Evolutionary conservation across 2,888 invertebrate species (phyloP).

Genomic region (Cartodere bifasciata): DNA sequence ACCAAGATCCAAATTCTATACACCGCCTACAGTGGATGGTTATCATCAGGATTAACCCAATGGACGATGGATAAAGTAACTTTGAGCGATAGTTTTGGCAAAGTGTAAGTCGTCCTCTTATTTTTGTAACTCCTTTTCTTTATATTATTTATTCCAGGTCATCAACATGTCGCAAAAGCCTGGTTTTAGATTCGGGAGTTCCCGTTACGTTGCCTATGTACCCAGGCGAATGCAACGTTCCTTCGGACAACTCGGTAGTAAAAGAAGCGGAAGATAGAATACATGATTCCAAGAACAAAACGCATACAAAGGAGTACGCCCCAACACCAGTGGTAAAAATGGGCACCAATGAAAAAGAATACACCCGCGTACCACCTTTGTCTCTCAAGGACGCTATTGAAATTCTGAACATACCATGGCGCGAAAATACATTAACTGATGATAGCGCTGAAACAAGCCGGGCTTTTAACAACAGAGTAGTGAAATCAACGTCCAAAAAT

Average conservation of each 20-base stretch:
- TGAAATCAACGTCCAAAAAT: constrained; percentile 16
- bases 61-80: constrained; percentile 75
- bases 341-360: constrained; percentile 27
- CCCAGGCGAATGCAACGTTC: constrained; percentile 64
- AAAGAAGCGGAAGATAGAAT: constrained; percentile 15
- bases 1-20: constrained; percentile 64
- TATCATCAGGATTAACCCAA: constrained; percentile 67
- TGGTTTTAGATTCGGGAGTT: constrained; percentile 60
- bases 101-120: constrained; percentile 44
- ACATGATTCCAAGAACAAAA: constrained; percentile 7
- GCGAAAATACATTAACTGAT: constrained; percentile 37
- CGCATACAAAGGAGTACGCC: constrained; percentile 22
- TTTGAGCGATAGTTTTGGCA: constrained; percentile 74
- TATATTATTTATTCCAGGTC: too few species aligned
- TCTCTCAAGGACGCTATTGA: constrained; percentile 35
- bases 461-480: constrained; percentile 39
- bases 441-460: constrained; percentile 40
- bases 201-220: constrained; percentile 61
- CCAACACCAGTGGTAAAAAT: constrained; percentile 33
- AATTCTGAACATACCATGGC: constrained; percentile 37
- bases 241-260: constrained; percentile 32
- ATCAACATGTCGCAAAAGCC: constrained; percentile 66
- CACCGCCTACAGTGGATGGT: constrained; percentile 83
- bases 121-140: too few species aligned
- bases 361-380: constrained; percentile 13